These are phyloP conservation scores for Sinosuthora webbiana DNA, from an alignment of 2,113 vertebrate species.

Conservation along the genomic window DNA sequence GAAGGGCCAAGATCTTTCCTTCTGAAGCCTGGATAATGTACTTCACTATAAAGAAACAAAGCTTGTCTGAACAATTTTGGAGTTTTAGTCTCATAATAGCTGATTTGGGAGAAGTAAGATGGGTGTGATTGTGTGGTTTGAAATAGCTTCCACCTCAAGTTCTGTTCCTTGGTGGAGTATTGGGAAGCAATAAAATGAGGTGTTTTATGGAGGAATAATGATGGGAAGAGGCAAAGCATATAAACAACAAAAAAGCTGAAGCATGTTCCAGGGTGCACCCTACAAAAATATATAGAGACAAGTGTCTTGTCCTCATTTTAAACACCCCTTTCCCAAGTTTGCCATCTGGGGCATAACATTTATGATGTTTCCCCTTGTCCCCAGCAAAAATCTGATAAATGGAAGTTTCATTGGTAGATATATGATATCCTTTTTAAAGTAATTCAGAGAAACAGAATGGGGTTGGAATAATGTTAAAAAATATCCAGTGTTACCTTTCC, in stretches of 20 bases:
- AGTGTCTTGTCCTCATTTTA: neutral
- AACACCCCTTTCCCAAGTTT: neutral
- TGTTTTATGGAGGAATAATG: neutral
- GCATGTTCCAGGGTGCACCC: neutral
- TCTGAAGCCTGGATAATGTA: neutral
- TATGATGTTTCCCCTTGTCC: neutral
- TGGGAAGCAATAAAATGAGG: neutral
- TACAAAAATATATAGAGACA: neutral
- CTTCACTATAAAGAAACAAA: neutral
- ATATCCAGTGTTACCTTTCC: neutral
- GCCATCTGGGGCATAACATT: neutral
- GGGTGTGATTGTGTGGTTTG: neutral
- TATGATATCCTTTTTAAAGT: neutral
- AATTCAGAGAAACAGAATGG: neutral
- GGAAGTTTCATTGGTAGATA: neutral
- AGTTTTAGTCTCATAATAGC: neutral
- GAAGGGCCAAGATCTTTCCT: neutral
- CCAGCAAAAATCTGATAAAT: neutral
- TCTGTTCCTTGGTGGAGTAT: neutral
- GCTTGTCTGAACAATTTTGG: neutral
- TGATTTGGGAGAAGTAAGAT: neutral
- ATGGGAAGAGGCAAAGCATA: neutral
- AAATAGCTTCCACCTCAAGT: neutral
- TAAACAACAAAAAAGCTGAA: neutral
- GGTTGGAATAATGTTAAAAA: neutral